Evolutionary conservation across 2,888 invertebrate genomes (phyloP), one percentile per base, ranked within the genome.

Genomic region (Ectemnius lituratus): DNA sequence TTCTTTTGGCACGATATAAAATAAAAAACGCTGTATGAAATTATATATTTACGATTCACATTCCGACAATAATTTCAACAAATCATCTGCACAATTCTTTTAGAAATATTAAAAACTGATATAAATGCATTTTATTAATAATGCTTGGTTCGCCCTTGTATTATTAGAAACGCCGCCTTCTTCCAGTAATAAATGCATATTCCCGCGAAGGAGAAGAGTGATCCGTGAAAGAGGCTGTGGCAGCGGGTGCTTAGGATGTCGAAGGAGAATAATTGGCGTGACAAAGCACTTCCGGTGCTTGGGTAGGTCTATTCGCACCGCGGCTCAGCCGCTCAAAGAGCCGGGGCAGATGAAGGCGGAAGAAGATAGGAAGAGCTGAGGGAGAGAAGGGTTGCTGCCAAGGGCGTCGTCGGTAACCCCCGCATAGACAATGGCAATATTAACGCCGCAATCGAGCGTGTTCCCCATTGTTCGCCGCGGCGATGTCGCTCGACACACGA

Each of bases 231-330:
- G 63, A 14, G 64, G 28, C 46, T 62, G 45, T 62, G 20, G 62
- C 71, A 73, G 71, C 58, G 61, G 49, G 62, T 14, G 70, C 23
- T 14, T 47, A 46, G 67, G 62, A 76, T 61, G 57, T 65, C 64
- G 58, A 75, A 73, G 78, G 73, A 75, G 72, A 81, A 78, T 85
- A 83, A 84, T 85, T 82, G 77, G 76, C 71, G 75, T 72, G 62
- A 81, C 80, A 85, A 84, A 85, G 80, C 75, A 76, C 73, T 84
- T 85, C 84, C 84, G 85, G 71, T 78, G 67, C 68, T 62, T 68
- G 68, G 56, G 72, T 59, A 70, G 70, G 73, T 49, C 84, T 73
- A 83, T 84, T 85, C 80, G 83, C 62, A 68, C 23, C 75, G 68
- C 62, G 69, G 37, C 37, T 37, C 37, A 37, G 37, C 37, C 37